Conservation (phyloP, 2,888 invertebrate genomes). For the Hedya salicella region DNA sequence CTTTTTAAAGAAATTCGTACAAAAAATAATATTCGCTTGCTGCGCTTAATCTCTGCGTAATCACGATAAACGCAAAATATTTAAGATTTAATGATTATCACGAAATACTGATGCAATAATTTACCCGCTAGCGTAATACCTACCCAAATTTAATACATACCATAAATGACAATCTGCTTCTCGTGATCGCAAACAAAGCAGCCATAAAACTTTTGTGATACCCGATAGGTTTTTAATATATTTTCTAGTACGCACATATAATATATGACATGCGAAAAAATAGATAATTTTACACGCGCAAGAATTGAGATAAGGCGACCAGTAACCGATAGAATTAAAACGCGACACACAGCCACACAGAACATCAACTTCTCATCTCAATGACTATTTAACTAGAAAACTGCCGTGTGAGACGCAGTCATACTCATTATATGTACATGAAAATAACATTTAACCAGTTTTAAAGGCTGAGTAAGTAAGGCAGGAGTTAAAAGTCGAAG, state of each 20-base stretch:
- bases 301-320: constrained; percentile 54
- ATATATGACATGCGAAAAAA: constrained; percentile 47
- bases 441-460: no score
- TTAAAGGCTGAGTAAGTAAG: no score
- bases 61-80: constrained; percentile 9
- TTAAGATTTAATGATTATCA: constrained; percentile 10
- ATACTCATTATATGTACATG: no score
- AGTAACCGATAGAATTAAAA: constrained; percentile 50
- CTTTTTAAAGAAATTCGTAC: constrained; percentile 16
- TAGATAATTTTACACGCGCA: constrained; percentile 54
- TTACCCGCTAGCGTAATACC: neutral
- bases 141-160: neutral
- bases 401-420: no score
- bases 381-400: no score
- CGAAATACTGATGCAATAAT: constrained; percentile 11
- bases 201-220: constrained; percentile 29
- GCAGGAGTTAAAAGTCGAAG: no score
- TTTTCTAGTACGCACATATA: constrained; percentile 47
- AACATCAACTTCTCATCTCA: no score
- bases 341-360: constrained; percentile 45
- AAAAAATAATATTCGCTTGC: constrained; percentile 5
- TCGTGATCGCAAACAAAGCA: constrained; percentile 21
- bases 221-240: constrained; percentile 29
- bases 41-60: neutral
- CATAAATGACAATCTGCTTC: constrained; percentile 10